phyloP scores from a whole-genome alignment of 2,888 invertebrate genomes.

The Anaspis maculata region DNA sequence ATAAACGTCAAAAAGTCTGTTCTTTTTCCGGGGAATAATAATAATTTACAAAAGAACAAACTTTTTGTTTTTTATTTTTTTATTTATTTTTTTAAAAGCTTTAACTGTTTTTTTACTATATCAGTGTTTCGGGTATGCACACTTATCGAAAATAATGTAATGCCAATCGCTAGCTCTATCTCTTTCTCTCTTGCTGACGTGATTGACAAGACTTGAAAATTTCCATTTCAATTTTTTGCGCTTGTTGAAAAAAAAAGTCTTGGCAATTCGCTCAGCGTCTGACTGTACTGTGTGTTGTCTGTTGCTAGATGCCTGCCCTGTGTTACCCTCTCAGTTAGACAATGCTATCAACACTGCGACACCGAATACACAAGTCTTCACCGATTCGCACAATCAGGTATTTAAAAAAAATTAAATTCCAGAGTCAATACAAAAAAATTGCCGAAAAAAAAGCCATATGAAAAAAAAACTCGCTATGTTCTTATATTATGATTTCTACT shows the following conservation, averaged over 20 bases:
- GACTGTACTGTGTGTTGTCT: conserved; percentile 76
- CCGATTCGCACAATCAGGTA: conserved; percentile 42
- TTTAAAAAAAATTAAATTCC: conserved; percentile 20
- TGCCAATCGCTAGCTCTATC: conserved; percentile 35
- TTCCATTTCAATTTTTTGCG: not conserved
- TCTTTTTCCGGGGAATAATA: too few species aligned
- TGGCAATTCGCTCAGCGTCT: conserved; percentile 23
- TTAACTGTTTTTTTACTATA: conserved; percentile 38
- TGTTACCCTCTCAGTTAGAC: conserved; percentile 82
- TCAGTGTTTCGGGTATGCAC: conserved; percentile 37
- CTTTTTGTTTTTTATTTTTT: too few species aligned
- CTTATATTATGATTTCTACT: too few species aligned
- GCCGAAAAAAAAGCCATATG: conserved; percentile 1
- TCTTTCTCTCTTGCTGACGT: not conserved
- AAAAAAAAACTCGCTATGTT: too few species aligned
- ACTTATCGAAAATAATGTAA: conserved; percentile 22
- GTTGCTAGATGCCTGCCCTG: conserved; percentile 91
- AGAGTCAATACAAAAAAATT: not conserved
- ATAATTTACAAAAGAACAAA: too few species aligned
- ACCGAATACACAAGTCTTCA: conserved; percentile 43
- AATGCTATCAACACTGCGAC: conserved; percentile 68
- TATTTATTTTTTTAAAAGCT: too few species aligned
- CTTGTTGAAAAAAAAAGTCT: not conserved
- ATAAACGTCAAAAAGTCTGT: too few species aligned
- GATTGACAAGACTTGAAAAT: conserved; percentile 1